A percentile compares a stretch with the other conserved stretches of the same genome.
phyloP scores from a whole-genome alignment of 2,888 invertebrate genomes.

The Andrena trimmerana region DNA sequence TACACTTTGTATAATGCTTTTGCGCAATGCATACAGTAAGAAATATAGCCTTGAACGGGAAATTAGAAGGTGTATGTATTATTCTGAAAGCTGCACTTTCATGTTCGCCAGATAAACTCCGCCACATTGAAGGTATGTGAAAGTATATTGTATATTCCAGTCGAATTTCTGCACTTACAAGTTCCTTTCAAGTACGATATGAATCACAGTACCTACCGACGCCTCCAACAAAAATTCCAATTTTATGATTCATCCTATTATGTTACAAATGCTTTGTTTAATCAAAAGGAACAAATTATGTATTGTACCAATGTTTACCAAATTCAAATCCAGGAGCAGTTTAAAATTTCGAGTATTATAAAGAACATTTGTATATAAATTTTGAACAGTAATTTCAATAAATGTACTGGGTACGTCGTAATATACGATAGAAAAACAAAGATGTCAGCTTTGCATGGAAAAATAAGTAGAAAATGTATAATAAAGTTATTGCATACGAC shows the following conservation, averaged over 20 bases:
- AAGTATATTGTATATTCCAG: slow-evolving; percentile 9
- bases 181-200: slow-evolving; percentile 6
- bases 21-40: background rate
- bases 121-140: slow-evolving; percentile 8
- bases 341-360: background rate
- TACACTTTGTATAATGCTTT: background rate
- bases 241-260: background rate
- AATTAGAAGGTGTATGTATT: background rate
- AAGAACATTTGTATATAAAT: background rate
- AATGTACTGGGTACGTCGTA: too few species aligned
- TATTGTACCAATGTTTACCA: background rate
- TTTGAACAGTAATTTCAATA: background rate
- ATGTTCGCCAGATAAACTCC: background rate
- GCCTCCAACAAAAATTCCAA: background rate
- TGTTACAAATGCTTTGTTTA: background rate
- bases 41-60: background rate
- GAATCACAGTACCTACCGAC: background rate
- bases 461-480: too few species aligned
- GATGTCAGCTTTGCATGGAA: too few species aligned
- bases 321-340: background rate
- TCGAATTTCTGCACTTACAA: slow-evolving; percentile 13
- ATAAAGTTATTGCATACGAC: too few species aligned
- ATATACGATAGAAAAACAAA: too few species aligned
- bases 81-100: slow-evolving; percentile 6
- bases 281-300: background rate